Evolutionary conservation across 2,888 invertebrate genomes (phyloP).

Genomic region (Ametastegia equiseti): DNA sequence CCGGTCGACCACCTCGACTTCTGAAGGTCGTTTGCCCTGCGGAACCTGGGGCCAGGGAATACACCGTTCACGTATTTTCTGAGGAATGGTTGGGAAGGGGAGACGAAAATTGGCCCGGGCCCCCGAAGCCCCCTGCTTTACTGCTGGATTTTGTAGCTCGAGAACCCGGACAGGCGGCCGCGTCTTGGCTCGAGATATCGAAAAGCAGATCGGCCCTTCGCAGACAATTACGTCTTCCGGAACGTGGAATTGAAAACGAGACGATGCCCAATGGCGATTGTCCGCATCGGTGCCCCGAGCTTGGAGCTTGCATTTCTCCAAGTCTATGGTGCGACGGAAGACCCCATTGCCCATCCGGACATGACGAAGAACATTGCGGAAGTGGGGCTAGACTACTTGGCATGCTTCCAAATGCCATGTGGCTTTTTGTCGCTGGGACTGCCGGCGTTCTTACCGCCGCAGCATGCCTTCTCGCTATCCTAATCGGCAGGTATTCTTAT

Average conservation of each 20-base stretch:
- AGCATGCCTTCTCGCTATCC: constrained; percentile 74
- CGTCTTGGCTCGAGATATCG: constrained; percentile 87
- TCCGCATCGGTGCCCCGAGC: constrained; percentile 73
- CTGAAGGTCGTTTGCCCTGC: constrained; percentile 85
- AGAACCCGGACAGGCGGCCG: constrained; percentile 87
- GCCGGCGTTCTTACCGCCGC: constrained; percentile 76
- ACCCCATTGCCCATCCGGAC: constrained; percentile 76
- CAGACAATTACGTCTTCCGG: constrained; percentile 78
- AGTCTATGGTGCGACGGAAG: constrained; percentile 78
- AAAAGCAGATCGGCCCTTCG: constrained; percentile 81
- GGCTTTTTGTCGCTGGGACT: constrained; percentile 72
- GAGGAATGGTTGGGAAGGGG: constrained; percentile 83
- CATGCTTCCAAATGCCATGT: constrained; percentile 78
- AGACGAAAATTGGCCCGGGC: constrained; percentile 65
- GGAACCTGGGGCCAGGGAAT: constrained; percentile 81
- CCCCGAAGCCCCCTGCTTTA: constrained; percentile 79
- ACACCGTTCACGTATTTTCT: constrained; percentile 87
- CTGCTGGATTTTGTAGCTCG: constrained; percentile 84
- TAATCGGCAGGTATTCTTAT: constrained; percentile 74
- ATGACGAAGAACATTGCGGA: constrained; percentile 83
- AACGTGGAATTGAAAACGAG: constrained; percentile 62
- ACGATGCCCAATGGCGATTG: constrained; percentile 66
- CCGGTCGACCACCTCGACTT: constrained; percentile 81
- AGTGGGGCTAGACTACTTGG: constrained; percentile 75
- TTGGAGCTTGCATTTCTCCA: constrained; percentile 73